Conservation (phyloP, 2,797 vertebrate genomes). For the Cryptoprocta ferox region DNA sequence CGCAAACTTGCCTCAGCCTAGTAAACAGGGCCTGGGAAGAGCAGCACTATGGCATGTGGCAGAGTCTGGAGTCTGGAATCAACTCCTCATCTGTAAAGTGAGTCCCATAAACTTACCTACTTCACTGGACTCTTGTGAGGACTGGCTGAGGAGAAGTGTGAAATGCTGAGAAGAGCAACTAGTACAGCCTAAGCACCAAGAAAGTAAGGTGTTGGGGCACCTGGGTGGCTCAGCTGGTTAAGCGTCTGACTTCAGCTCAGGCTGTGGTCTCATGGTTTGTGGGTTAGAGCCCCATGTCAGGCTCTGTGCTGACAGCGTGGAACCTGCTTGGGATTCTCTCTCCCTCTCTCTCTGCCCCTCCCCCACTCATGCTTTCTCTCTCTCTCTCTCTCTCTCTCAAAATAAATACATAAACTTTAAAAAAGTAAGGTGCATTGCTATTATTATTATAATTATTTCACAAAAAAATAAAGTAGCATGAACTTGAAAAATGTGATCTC, state of each 20-base stretch:
- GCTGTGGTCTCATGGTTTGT: too few species aligned
- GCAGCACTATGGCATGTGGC: not conserved
- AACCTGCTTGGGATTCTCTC: too few species aligned
- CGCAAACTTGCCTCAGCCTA: not conserved
- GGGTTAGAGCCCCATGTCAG: too few species aligned
- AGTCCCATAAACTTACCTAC: not conserved
- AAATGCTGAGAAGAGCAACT: not conserved
- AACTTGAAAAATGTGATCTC: conserved; percentile 17
- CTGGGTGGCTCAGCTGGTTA: too few species aligned
- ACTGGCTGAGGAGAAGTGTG: not conserved
- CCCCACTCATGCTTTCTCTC: too few species aligned
- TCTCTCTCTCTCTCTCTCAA: too few species aligned
- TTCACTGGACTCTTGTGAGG: not conserved
- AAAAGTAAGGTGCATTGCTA: not conserved
- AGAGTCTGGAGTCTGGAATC: not conserved
- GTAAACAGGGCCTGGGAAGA: not conserved
- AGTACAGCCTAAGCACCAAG: not conserved
- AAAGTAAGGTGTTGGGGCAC: not conserved
- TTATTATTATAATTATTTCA: not conserved
- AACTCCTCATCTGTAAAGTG: not conserved
- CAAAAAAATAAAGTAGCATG: not conserved
- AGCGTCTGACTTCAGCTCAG: too few species aligned
- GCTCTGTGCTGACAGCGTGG: too few species aligned
- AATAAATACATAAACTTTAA: too few species aligned
- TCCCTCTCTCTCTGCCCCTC: too few species aligned